These are phyloP conservation scores for Archocentrus centrarchus DNA, from an alignment of 2,113 vertebrate genomes.

Conservation along the genomic window DNA sequence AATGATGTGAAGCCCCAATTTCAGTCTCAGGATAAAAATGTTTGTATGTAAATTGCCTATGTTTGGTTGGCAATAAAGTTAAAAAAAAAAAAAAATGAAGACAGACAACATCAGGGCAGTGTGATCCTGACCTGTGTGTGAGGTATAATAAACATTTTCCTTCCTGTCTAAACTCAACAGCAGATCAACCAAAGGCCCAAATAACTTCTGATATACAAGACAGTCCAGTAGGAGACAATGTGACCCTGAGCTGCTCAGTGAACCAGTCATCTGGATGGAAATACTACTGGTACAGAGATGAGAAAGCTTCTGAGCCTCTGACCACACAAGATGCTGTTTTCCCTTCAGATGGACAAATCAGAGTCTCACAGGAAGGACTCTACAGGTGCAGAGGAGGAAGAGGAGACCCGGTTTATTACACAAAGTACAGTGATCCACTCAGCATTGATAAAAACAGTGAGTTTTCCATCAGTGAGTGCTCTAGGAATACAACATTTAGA, in stretches of 20 bases:
- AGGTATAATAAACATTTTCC: background rate
- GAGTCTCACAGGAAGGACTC: conserved; percentile 12
- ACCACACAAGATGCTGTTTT: background rate
- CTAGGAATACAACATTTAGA: background rate
- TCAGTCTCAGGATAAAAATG: too few species aligned
- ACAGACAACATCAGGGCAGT: background rate
- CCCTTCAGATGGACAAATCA: background rate
- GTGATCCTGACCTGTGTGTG: background rate
- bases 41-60: too few species aligned
- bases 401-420: background rate
- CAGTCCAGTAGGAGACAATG: fast-evolving
- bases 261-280: conserved; percentile 12
- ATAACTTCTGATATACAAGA: background rate
- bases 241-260: conserved; percentile 37
- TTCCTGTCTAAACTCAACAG: background rate
- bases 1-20: too few species aligned
- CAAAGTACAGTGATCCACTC: conserved; percentile 1
- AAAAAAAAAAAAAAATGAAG: background rate
- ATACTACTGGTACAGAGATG: conserved; percentile 18
- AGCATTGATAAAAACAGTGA: background rate
- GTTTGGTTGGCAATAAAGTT: too few species aligned
- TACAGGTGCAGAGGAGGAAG: conserved; percentile 27
- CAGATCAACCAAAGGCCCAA: conserved; percentile 10
- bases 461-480: background rate
- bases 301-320: background rate